Evolutionary conservation across 2,113 vertebrate genomes (phyloP), one percentile per base, ranked within the genome.

Genomic region (Urocitellus parryii): DNA sequence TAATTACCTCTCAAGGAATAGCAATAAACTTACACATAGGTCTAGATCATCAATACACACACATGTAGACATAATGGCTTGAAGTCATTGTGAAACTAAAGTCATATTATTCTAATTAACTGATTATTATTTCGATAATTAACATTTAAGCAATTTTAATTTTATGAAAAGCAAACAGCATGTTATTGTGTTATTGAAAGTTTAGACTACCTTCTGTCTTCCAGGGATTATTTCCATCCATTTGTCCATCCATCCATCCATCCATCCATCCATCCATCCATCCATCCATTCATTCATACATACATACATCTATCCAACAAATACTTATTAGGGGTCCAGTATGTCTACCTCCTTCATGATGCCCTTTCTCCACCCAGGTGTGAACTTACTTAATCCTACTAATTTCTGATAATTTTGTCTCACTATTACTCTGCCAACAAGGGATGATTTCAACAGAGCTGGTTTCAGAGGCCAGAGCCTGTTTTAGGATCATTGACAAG

Each of bases 51-150:
- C 25, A 56, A 25, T 14, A 45, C 70, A 67, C 37, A 70, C 18
- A 82, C 18, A 79, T 58, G 56, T 9, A 51, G 1, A 27, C 14
- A 37, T 29, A 70, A 29, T 72, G 61, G 56, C 74, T 48, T 73
- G 37, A 67, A 32, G 29, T 34, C 37, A 51, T 5, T 63, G 39
- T 90, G 76, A 87, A 86, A 45, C 25, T 25, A 34, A 92, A 85
- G 25, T 34, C 12, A 16, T 48, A 42, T 56, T 82, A 22, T 48
- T 77, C 51, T 72, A 65, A 77, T 76, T 85, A 90, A 32, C 76
- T 63, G 29, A 90, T 51, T 18, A 90, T 51, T 18, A 65, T 67
- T 82, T 92, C 25, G 45, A 16, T 84, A 85, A 96, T 81, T 80
- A 90, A 85, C 37, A 88, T 37, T 74, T 70, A 72, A 61, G 29